These are phyloP conservation scores for Meloe dianella DNA, from an alignment of 2,888 invertebrate genomes.

Conservation along the genomic window DNA sequence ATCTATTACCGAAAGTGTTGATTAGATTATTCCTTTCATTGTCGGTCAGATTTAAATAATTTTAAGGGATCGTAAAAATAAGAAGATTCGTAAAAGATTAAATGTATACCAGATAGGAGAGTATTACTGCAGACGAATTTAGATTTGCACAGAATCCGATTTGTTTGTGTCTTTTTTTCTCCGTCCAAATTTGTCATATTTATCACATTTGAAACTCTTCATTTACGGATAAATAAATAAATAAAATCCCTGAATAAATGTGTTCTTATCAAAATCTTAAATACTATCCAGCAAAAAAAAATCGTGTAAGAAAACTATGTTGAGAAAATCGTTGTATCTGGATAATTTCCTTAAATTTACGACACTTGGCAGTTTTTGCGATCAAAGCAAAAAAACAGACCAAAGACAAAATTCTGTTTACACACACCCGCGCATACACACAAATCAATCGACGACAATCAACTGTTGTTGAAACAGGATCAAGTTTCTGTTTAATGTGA, in stretches of 20 bases:
- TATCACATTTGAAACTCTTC: not conserved
- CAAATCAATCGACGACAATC: not conserved
- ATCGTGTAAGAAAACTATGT: not conserved
- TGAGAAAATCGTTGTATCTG: conserved; percentile 17
- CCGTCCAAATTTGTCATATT: not conserved
- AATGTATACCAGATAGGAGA: too few species aligned
- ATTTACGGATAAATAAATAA: not conserved
- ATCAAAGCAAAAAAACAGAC: not conserved
- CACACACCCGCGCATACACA: too few species aligned
- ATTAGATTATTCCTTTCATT: too few species aligned
- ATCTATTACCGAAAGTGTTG: too few species aligned
- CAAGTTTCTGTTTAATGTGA: too few species aligned
- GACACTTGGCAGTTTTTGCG: not conserved
- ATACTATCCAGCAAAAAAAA: conserved; percentile 5
- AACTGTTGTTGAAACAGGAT: not conserved
- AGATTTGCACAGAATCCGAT: too few species aligned
- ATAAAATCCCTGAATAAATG: not conserved
- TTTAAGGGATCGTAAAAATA: too few species aligned
- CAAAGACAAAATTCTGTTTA: too few species aligned
- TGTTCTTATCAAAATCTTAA: not conserved
- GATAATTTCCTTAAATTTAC: conserved; percentile 16
- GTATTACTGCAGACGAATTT: too few species aligned
- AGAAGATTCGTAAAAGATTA: too few species aligned
- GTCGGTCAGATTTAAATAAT: too few species aligned
- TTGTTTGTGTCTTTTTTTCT: too few species aligned